These are phyloP conservation scores for Opisthograptis luteolata DNA, from an alignment of 2,888 invertebrate genomes.

Conservation along the genomic window DNA sequence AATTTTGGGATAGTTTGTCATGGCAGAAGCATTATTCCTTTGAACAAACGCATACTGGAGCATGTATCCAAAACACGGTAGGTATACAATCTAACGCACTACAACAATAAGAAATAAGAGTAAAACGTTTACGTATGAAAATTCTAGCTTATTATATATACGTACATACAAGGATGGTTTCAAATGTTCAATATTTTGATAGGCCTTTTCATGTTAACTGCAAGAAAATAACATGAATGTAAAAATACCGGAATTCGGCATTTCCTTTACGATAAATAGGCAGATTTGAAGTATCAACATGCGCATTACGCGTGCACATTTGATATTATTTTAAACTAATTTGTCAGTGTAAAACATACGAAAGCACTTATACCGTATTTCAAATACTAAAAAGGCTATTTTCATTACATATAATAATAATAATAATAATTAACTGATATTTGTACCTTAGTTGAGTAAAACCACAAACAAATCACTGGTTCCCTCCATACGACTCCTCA, in stretches of 20 bases:
- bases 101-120: constrained; percentile 62
- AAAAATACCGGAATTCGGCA: constrained; percentile 9
- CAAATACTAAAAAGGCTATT: constrained; percentile 44
- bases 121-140: constrained; percentile 72
- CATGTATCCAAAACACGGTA: constrained; percentile 45
- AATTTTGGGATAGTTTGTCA: not conserved
- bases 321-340: not conserved
- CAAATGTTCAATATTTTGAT: constrained; percentile 33
- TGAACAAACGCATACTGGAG: constrained; percentile 20
- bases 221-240: constrained; percentile 22
- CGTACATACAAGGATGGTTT: constrained; percentile 44
- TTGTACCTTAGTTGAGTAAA: constrained; percentile 66
- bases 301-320: too few relatives aligned
- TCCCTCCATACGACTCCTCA: constrained; percentile 18
- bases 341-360: constrained; percentile 28
- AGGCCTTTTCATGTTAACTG: constrained; percentile 42
- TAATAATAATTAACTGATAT: constrained; percentile 56
- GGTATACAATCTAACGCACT: constrained; percentile 55
- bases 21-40: not conserved
- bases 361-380: constrained; percentile 36
- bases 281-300: too few relatives aligned
- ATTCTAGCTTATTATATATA: constrained; percentile 61
- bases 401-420: constrained; percentile 46
- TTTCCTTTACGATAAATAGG: not conserved
- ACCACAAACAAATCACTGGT: constrained; percentile 41